Conservation (phyloP, 2,113 vertebrate species). For the Microtus richardsoni region DNA sequence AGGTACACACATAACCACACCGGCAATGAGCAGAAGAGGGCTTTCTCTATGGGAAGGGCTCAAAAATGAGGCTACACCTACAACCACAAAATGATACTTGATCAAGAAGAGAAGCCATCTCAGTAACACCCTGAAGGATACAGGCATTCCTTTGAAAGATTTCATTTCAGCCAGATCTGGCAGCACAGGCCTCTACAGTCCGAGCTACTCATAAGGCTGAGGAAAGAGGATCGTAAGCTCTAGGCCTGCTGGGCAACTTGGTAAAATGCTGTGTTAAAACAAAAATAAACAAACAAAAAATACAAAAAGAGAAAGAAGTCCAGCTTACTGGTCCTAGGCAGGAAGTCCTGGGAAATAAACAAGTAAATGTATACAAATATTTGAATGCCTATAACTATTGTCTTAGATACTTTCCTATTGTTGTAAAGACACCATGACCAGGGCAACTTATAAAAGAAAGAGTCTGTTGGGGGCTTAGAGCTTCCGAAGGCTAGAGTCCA, state of each 20-base stretch:
- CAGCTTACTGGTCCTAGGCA: background rate
- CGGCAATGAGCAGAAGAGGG: background rate
- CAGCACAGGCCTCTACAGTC: background rate
- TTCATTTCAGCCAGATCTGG: background rate
- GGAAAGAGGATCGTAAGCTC: background rate
- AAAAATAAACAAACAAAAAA: background rate
- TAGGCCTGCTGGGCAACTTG: background rate
- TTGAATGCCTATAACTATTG: background rate
- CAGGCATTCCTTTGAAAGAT: background rate
- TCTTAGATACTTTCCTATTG: background rate
- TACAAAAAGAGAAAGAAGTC: background rate
- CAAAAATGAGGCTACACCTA: background rate
- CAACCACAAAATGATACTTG: background rate
- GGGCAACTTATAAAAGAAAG: background rate
- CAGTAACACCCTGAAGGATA: conserved; percentile 12
- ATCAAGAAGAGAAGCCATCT: background rate
- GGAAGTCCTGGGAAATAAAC: background rate
- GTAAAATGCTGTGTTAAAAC: background rate
- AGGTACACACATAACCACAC: background rate
- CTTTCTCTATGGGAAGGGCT: background rate
- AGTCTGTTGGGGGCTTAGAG: background rate
- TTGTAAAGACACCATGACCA: background rate
- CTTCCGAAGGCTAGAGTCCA: background rate
- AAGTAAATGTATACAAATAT: background rate
- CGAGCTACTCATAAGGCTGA: background rate